Evolutionary conservation across 1,140 invertebrate genomes (phyloP), one percentile per base, ranked within the genome.

Genomic region (Eciton burchellii): DNA sequence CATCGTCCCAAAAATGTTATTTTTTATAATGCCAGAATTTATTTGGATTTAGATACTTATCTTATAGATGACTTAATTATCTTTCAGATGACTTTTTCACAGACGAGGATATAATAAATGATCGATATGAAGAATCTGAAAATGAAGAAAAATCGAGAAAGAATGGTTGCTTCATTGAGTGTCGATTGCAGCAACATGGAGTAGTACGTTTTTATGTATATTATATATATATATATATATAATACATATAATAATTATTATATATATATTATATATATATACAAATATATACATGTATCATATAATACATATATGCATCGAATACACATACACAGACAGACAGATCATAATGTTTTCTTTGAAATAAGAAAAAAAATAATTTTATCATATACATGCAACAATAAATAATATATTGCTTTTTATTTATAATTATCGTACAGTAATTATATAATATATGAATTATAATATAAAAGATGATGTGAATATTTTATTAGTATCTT

Each of bases 101-200:
- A 0, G 19, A 3, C 0, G 4, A 14, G 14, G 16, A 77, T 0
- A 21, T 77, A 45, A 24, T 68, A 11, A 24, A 3, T 54, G 14
- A 41, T 0, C 1, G 19, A 8, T 14, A 66, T 54, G 9, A 3
- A 12, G 1, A 54, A 68, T 1, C 60, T 3, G 74, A 9, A 77
- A 77, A 77, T 43, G 62, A 19, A 56, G 62, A 77, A 14, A 56
- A 3, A 14, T 43, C 11, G 41, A 66, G 16, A 19, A 68, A 26
- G 14, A 1, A 4, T 12, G 62, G 62, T 6, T 77, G 74, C 5
- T 0, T 12, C 8, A 0, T 45, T 12, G 16, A 21, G 0, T 77
- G 74, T 43, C n/a, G 0, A 43, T 3, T 56, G 66, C 0, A 66
- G 29, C 19, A 77, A 43, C 43, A 1, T 12, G 1, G 8, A 43